Base-by-base conservation (phyloP, 2,113 vertebrate genomes). In the Aegypius monachus region DNA sequence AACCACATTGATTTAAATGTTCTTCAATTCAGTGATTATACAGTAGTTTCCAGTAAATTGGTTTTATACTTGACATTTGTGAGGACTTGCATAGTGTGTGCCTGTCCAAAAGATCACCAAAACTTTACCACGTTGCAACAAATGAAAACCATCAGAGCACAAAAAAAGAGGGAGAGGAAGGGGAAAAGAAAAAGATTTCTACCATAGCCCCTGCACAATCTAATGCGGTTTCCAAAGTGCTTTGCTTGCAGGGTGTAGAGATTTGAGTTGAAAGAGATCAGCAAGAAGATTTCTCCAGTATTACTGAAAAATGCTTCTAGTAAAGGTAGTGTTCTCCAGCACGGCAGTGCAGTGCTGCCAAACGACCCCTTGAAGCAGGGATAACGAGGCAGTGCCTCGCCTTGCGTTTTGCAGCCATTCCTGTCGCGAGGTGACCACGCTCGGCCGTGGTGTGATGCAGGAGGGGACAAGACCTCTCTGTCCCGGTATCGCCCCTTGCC, bases 311-410 rank as follows among this genome's bases (percentile, higher is more conserved):
- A 23, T 1, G 15, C 13, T 47, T 3, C 42, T 26, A 12, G 12
- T 9, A 0, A 15, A 47, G 50, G 19, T 4, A 43, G 0, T 10
- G 13, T 2, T 75, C n/a, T 48, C 6, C 31, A 43, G 36, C 8
- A 10, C 0, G 4, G 6, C n/a, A 7, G 26, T 1, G 6, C 45
- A 2, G 63, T 0, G 0, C 26, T 67, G 55, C 42, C 2, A 1
- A 23, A 1, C 3, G 53, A 8, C 22, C 26, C 53, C 16, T 4
- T 2, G 31, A 14, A 14, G 27, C 42, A 16, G 52, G 65, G 40
- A 29, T 6, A 2, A 3, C 2, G 22, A 11, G 19, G 4, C 50
- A 34, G 38, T 2, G 32, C 31, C 73, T 50, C 1, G 2, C 61
- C 13, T 17, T 13, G 20, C 7, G 53, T 11, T 72, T 6, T 36